Base-by-base conservation (phyloP, 2,113 vertebrate genomes). In the Ciconia boyciana region DNA sequence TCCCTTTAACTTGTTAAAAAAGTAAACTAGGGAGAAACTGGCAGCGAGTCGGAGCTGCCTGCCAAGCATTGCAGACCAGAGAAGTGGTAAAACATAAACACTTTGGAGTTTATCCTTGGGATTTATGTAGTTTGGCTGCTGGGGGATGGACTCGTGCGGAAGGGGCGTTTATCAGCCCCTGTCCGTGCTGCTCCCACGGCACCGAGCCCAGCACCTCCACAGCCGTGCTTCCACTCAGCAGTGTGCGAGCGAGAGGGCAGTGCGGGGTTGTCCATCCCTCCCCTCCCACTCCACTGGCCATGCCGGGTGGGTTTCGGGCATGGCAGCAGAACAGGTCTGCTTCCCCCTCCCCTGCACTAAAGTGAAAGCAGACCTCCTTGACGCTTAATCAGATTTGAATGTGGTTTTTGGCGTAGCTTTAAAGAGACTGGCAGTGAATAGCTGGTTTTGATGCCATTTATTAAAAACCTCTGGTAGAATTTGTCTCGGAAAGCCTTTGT, bases 371-470 rank as follows among this genome's bases (percentile, higher is more conserved):
- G 97, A 97, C 96, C 97, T 97, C 94, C 96, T 97, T 97, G 96
- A 95, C 29, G 77, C 95, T 96, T 98, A 97, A 98, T 98, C 97
- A 98, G 97, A 97, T 98, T 96, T 97, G 96, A 97, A 97, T 98
- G 96, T 97, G 97, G 83, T 51, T 97, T 97, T 98, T 98, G 97
- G 98, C 97, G 93, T 87, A 78, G 95, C 97, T 98, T 98, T 97
- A 98, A 98, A 98, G 97, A 96, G 95, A 96, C 97, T 98, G 98
- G 96, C 95, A 97, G 96, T 97, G 97, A 98, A 98, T 98, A 97
- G 98, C 97, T 93, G 96, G 96, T 97, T 97, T 97, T 96, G 96
- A 97, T 98, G 97, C 97, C 96, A 97, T 98, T 97, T 98, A 97
- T 97, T 98, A 96, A 98, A 97, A 97, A 94, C 89, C 95, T 95